Conservation (phyloP, 1,140 invertebrate species). For the Brachionus rotundiformis region DNA sequence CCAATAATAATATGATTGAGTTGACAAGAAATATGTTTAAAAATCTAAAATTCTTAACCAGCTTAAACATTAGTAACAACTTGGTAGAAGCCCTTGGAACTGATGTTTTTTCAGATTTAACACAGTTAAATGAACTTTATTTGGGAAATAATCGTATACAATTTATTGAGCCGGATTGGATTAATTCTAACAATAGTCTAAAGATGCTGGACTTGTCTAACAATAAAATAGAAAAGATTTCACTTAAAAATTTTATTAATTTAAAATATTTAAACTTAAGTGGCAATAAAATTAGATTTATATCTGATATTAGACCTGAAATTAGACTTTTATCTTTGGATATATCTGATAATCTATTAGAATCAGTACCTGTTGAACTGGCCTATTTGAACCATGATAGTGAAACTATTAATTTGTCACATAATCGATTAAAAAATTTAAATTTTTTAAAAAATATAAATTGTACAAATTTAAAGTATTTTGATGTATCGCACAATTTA, state of each 20-base stretch:
- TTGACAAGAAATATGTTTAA: neutral
- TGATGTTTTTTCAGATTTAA: neutral
- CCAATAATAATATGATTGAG: neutral
- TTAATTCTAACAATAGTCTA: neutral
- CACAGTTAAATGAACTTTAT: neutral
- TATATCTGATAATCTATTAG: neutral
- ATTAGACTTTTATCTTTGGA: neutral
- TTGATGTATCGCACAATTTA: neutral
- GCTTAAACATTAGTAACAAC: neutral
- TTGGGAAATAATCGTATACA: neutral
- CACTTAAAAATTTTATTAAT: conserved; percentile 11
- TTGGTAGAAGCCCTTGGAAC: neutral
- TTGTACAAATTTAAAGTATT: neutral
- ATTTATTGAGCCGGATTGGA: neutral
- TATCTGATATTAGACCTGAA: neutral
- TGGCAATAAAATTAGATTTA: neutral
- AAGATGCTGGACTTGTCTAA: neutral
- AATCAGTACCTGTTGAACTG: neutral
- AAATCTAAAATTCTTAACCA: neutral
- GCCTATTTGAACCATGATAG: neutral
- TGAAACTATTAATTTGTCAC: neutral
- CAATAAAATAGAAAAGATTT: conserved; percentile 7
- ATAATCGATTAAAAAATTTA: neutral
- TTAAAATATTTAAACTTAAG: conserved; percentile 3
- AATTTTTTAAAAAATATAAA: neutral